Evolutionary conservation across 2,888 invertebrate genomes (phyloP).

Genomic region (Rhamphomyia laevipes): DNA sequence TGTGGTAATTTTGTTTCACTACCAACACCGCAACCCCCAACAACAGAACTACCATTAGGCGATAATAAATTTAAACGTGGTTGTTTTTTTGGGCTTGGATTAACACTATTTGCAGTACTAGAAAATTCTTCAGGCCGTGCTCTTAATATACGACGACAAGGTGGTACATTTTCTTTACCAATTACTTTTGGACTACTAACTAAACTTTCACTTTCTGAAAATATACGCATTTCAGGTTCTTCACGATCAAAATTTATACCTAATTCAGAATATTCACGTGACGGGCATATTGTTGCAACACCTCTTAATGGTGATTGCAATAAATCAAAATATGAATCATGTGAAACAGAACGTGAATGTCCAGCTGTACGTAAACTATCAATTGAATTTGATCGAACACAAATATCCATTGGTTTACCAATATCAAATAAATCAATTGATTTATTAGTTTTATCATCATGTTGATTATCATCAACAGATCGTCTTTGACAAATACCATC

Average conservation of each 20-base stretch:
- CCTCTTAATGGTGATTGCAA: slow-evolving; percentile 37
- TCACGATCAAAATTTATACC: slow-evolving; percentile 73
- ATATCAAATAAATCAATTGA: slow-evolving; percentile 35
- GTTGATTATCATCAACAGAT: too few relatives aligned
- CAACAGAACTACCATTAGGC: slow-evolving; percentile 23
- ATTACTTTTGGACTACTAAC: slow-evolving; percentile 44
- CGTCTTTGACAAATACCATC: too few relatives aligned
- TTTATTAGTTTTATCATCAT: slow-evolving; percentile 24
- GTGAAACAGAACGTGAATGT: slow-evolving; percentile 64
- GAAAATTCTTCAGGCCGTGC: slow-evolving; percentile 45
- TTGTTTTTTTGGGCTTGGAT: slow-evolving; percentile 51
- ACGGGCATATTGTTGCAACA: slow-evolving; percentile 31
- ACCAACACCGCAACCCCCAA: slow-evolving; percentile 11
- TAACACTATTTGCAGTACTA: slow-evolving; percentile 42
- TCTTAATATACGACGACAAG: slow-evolving; percentile 40
- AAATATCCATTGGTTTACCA: slow-evolving; percentile 34
- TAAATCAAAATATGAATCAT: slow-evolving; percentile 83
- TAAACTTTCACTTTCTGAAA: slow-evolving; percentile 73
- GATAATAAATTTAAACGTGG: slow-evolving; percentile 40
- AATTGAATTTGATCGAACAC: slow-evolving; percentile 36
- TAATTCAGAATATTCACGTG: slow-evolving; percentile 68
- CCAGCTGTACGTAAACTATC: slow-evolving; percentile 37
- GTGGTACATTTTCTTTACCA: slow-evolving; percentile 37
- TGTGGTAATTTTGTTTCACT: slow-evolving; percentile 14
- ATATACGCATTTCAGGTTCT: slow-evolving; percentile 75